Base-by-base conservation (phyloP, 2,888 invertebrate genomes). In the Rugalucina vietnamica region DNA sequence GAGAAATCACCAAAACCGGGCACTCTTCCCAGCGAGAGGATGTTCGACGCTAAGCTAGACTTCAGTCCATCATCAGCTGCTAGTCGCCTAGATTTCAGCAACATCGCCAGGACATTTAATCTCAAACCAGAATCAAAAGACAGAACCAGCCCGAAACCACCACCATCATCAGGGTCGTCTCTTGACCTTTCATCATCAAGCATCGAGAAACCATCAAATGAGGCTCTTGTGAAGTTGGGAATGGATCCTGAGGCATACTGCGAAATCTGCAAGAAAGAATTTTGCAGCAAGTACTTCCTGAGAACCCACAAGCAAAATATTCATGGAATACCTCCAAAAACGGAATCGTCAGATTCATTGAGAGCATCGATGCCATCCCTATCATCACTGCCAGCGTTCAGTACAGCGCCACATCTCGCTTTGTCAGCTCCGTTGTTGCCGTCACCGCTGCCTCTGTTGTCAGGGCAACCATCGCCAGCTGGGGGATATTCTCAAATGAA, bases 231-330 rank as follows among this genome's bases (percentile, higher is more conserved):
- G 43, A 94, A 94, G 82, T 91, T 94, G 89, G 94, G 94, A 70
- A 94, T 94, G 87, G 94, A 95, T 80, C 94, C 95, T n/a, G 94
- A 94, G 78, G 94, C 95, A 24, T 95, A 94, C 88, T 95, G 95
- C 86, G 94, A 94, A 86, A 93, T 99, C 90, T 99, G 99, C 95
- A 98, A 99, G 96, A 99, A 99, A 95, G 99, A 99, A 95, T 96
- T 99, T 78, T 99, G 99, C 96, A 99, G 98, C 95, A 99, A 99
- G 95, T 99, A 99, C 95, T 99, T 99, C 94, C 96, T 99, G 82
- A 97, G 98, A 87, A 99, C 99, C 32, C 99, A 99, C 96, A 99
- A 99, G 94, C 98, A 98, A 94, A 99, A 99, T 95, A 98, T 98
- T 43, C 99, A 99, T 95, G 99, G 99, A 27, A 98, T 99, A 84